Percentiles rank a stretch among this genome's conserved stretches.
Evolutionary conservation across 2,888 invertebrate genomes (phyloP).

Genomic region (Mesorhabditis belari): DNA sequence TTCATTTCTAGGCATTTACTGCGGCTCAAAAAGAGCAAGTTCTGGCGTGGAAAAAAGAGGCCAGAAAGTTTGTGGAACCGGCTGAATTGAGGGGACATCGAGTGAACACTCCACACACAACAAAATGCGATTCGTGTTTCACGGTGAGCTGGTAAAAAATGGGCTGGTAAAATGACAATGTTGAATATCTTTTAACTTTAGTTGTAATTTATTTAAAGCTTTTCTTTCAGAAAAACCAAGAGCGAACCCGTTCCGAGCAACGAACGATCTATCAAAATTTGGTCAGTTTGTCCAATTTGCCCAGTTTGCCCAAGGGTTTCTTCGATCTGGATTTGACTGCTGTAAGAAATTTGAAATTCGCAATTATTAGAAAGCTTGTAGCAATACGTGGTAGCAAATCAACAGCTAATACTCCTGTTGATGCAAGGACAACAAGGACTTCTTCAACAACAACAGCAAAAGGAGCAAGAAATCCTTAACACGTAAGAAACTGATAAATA

Average conservation of each 20-base stretch:
- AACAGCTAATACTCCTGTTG: neutral
- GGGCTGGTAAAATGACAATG: too few species aligned
- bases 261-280: neutral
- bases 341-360: too few species aligned
- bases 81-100: constrained; percentile 18
- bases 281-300: neutral
- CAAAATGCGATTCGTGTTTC: constrained; percentile 19
- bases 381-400: too few species aligned
- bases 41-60: constrained; percentile 20
- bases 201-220: too few species aligned
- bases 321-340: too few species aligned
- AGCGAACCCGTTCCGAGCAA: neutral
- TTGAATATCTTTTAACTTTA: too few species aligned
- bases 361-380: too few species aligned
- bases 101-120: constrained; percentile 13
- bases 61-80: constrained; percentile 17
- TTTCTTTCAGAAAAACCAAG: neutral
- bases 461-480: too few species aligned
- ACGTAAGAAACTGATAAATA: too few species aligned
- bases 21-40: constrained; percentile 47
- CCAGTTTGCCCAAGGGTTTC: too few species aligned
- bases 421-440: neutral
- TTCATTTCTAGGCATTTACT: constrained; percentile 54
- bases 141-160: neutral
- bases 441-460: neutral